phyloP scores from a whole-genome alignment of 2,113 vertebrate species.

The Podiceps cristatus region DNA sequence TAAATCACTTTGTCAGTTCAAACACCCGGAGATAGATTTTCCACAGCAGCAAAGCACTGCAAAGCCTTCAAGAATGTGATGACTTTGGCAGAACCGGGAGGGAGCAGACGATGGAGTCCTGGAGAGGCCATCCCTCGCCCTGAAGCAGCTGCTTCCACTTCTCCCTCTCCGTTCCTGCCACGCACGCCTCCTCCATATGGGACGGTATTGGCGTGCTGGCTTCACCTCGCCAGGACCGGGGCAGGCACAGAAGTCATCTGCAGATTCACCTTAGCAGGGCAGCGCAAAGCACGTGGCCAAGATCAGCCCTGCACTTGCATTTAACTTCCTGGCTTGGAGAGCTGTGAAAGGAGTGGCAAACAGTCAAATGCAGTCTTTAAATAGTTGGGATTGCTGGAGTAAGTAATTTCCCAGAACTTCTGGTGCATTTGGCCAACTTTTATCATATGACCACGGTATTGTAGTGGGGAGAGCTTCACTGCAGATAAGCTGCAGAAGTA shows the following conservation, averaged over 20 bases:
- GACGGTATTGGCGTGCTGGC: fast-evolving
- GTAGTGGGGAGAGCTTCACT: fast-evolving
- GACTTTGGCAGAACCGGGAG: background rate
- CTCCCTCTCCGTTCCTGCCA: background rate
- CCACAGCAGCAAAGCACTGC: background rate
- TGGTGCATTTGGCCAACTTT: background rate
- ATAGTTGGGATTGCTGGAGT: background rate
- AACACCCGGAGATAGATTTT: background rate
- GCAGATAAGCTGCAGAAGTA: background rate
- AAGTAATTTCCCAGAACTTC: background rate
- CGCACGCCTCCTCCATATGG: fast-evolving
- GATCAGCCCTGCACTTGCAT: background rate
- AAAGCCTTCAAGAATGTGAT: background rate
- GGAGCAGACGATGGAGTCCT: background rate
- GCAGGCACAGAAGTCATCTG: background rate
- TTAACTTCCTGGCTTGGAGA: background rate
- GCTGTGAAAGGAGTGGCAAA: background rate
- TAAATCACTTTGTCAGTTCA: background rate
- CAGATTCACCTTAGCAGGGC: background rate
- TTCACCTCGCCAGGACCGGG: fast-evolving
- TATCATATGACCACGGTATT: background rate
- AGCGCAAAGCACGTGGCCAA: background rate
- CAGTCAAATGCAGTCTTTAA: background rate
- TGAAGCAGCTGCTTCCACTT: background rate
- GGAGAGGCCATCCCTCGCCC: background rate